Conservation (phyloP, 2,888 invertebrate genomes). For the Metopia argyrocephala region DNA sequence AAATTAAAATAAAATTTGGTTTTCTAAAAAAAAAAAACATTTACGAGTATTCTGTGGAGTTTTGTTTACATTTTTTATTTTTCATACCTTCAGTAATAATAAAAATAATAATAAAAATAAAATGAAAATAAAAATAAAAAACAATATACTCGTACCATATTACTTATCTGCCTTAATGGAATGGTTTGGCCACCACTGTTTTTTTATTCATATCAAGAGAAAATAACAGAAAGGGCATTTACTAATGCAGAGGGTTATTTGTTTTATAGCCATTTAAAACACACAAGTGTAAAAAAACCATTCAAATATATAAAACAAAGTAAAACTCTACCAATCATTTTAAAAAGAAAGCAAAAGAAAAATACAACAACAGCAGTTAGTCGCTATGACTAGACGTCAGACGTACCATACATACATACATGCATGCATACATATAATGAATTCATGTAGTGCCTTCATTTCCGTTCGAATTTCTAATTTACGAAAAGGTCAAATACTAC, state of each 20-base stretch:
- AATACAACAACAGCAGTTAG: constrained; percentile 24
- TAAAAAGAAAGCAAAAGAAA: background rate
- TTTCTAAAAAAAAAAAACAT: too few relatives aligned
- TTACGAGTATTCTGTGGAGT: too few relatives aligned
- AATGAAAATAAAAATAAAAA: too few relatives aligned
- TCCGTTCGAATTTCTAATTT: constrained; percentile 55
- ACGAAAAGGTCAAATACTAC: constrained; percentile 44
- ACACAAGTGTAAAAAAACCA: constrained; percentile 24
- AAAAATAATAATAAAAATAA: too few relatives aligned
- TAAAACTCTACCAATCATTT: constrained; percentile 13
- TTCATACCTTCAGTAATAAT: too few relatives aligned
- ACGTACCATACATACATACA: too few relatives aligned
- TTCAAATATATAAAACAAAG: background rate
- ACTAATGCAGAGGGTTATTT: constrained; percentile 14
- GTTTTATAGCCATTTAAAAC: background rate
- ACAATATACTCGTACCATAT: too few relatives aligned
- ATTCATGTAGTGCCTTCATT: constrained; percentile 58
- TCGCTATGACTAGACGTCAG: constrained; percentile 44
- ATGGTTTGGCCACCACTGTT: constrained; percentile 16
- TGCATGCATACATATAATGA: too few relatives aligned
- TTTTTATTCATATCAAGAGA: background rate
- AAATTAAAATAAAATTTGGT: too few relatives aligned
- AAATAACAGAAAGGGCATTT: background rate
- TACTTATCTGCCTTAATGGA: background rate
- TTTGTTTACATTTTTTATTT: too few relatives aligned